Percentiles rank a stretch among this genome's conserved stretches.
phyloP scores from a whole-genome alignment of 2,888 invertebrate species.

The Caenorhabditis sp. region DNA sequence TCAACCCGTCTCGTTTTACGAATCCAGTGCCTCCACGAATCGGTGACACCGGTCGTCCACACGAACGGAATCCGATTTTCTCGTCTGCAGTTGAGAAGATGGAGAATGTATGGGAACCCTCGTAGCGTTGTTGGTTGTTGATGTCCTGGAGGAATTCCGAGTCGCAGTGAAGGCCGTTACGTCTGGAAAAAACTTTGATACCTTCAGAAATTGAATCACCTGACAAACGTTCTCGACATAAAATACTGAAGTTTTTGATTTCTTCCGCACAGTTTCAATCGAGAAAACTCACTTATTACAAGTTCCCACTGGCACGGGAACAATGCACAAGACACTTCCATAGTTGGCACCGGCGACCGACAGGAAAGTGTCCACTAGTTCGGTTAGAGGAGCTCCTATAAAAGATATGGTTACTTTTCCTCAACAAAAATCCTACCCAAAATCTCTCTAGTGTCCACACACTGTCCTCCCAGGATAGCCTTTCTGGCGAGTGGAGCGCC shows the following conservation, averaged over 20 bases:
- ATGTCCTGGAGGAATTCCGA: constrained; percentile 82
- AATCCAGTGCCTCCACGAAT: constrained; percentile 80
- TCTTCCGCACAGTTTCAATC: background rate
- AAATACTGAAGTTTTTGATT: no score
- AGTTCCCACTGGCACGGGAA: constrained; percentile 82
- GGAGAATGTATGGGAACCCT: constrained; percentile 79
- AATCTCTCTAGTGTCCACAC: constrained; percentile 78
- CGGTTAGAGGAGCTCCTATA: constrained; percentile 79
- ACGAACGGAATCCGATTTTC: constrained; percentile 78
- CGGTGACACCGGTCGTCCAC: constrained; percentile 77
- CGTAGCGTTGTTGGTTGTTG: constrained; percentile 77
- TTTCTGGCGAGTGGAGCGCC: constrained; percentile 82
- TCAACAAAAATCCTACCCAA: constrained; percentile 64
- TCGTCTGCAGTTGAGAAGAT: constrained; percentile 82
- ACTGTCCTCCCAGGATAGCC: constrained; percentile 80
- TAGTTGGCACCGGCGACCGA: constrained; percentile 83
- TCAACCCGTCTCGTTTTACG: constrained; percentile 76
- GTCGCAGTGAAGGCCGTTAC: constrained; percentile 81
- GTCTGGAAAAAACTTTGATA: constrained; percentile 69
- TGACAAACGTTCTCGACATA: no score
- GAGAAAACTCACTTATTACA: constrained; percentile 73
- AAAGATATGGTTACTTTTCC: background rate
- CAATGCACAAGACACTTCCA: constrained; percentile 79
- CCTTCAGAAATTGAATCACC: no score
- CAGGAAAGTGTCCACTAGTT: constrained; percentile 81